phyloP scores from a whole-genome alignment of 2,113 vertebrate species.

The Eurypyga helias region DNA sequence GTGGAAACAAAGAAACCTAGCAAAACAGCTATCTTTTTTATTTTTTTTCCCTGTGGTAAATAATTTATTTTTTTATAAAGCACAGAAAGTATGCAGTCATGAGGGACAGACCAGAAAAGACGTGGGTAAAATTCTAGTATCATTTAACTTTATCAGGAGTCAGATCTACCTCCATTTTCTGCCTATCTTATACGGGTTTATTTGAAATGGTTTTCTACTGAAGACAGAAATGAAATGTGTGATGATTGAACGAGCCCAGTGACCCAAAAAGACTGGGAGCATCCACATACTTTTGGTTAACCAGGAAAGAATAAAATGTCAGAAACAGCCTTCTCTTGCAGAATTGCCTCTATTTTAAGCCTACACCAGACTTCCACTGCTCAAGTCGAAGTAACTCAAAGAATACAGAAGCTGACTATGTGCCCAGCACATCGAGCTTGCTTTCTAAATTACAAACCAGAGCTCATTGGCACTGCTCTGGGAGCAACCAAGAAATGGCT shows the following conservation, averaged over 20 bases:
- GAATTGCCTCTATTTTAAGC: neutral
- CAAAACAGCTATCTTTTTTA: neutral
- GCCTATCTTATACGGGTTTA: neutral
- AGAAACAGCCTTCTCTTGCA: neutral
- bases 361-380: neutral
- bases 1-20: neutral
- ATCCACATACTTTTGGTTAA: conserved; percentile 3
- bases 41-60: neutral
- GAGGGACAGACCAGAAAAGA: neutral
- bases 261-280: neutral
- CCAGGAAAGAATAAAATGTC: neutral
- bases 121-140: neutral
- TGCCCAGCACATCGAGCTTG: neutral
- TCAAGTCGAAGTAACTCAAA: neutral
- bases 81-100: neutral
- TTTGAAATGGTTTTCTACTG: neutral
- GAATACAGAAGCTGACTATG: neutral
- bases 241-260: neutral
- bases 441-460: neutral
- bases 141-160: neutral
- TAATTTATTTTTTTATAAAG: neutral
- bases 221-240: neutral
- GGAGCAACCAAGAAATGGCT: neutral
- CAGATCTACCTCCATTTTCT: neutral
- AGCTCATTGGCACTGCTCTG: neutral